These are phyloP conservation scores for Hyposmocoma kahamanoa DNA, from an alignment of 1,140 invertebrate species.

Conservation along the genomic window DNA sequence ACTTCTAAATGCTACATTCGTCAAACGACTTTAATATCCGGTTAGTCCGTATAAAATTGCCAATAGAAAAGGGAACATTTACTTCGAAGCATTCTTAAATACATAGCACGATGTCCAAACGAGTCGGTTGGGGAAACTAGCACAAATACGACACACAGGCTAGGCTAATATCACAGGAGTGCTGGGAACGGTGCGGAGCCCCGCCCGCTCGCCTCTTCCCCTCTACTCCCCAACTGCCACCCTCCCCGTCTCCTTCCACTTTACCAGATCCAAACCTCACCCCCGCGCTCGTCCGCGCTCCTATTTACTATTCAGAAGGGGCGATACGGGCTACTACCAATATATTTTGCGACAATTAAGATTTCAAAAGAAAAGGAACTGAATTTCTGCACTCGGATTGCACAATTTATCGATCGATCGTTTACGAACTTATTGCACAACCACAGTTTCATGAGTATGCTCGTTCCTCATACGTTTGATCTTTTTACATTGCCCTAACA, in stretches of 20 bases:
- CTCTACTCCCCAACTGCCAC: conserved; percentile 22
- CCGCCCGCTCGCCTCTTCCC: conserved; percentile 8
- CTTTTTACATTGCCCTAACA: conserved; percentile 24
- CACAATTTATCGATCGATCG: conserved; percentile 24
- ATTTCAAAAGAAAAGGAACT: conserved; percentile 56
- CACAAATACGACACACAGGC: conserved; percentile 69
- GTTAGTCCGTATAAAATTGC: conserved; percentile 62
- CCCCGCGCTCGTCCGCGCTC: conserved; percentile 33
- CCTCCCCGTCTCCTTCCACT: conserved; percentile 14
- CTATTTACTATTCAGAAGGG: conserved; percentile 66
- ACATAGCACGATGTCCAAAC: conserved; percentile 59
- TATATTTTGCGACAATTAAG: conserved; percentile 68
- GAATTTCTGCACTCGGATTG: conserved; percentile 33
- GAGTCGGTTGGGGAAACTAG: conserved; percentile 61
- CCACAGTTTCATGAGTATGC: conserved; percentile 26
- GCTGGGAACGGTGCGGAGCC: conserved; percentile 54
- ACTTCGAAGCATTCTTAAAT: conserved; percentile 43
- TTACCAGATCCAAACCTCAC: conserved; percentile 12
- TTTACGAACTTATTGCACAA: conserved; percentile 47
- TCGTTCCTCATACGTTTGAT: conserved; percentile 11
- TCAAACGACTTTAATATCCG: conserved; percentile 53
- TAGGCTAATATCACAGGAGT: conserved; percentile 72
- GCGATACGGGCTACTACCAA: conserved; percentile 53
- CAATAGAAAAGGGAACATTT: conserved; percentile 32
- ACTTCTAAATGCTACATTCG: conserved; percentile 46